Evolutionary conservation across 1,140 invertebrate genomes (phyloP), one percentile per base, ranked within the genome.

Genomic region (Drosophila carrolli): DNA sequence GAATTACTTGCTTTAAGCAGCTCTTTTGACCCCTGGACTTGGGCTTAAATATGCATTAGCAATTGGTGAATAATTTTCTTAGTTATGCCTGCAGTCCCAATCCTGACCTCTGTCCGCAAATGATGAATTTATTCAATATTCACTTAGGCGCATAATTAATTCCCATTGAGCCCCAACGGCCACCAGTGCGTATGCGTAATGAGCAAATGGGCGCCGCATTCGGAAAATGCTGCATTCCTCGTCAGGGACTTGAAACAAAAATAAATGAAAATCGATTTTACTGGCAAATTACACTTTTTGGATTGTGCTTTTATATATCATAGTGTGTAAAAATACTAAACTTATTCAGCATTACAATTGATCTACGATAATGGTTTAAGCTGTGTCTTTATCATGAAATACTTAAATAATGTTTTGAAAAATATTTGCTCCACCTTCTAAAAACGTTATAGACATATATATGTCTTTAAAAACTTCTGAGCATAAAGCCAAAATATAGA

Each of bases 81-180:
- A 54, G 55, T 75, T 75, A 60, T 32, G 19, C 35, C 6, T 14
- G 4, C 10, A 27, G 41, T 14, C 59, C 13, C 40, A 23, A 5
- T 35, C 9, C 27, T 46, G 48, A 48, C 50, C 46, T 55, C 53
- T 41, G 61, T 9, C 13, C 9, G 9, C 46, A 55, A 62, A 56
- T 73, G 59, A 74, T 74, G 72, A 74, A 74, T 75, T 65, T 56
- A 75, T 75, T 75, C 40, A 66, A 75, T 75, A 75, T 75, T 66
- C 72, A 75, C 54, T 66, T 55, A 54, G 73, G 23, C 57, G 73
- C 54, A 75, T 75, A 75, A 75, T 75, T 66, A 75, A 75, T 75
- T 72, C 57, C 10, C 47, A 71, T 44, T 66, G 29, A 43, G 37
- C 14, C 43, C 37, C 29, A n/a, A 4, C n/a, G 61, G 50, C 44